A percentile compares a stretch with the other conserved stretches of the same genome.
phyloP scores from a whole-genome alignment of 2,888 invertebrate genomes.

The Acanthococcus lagerstroemiae region DNA sequence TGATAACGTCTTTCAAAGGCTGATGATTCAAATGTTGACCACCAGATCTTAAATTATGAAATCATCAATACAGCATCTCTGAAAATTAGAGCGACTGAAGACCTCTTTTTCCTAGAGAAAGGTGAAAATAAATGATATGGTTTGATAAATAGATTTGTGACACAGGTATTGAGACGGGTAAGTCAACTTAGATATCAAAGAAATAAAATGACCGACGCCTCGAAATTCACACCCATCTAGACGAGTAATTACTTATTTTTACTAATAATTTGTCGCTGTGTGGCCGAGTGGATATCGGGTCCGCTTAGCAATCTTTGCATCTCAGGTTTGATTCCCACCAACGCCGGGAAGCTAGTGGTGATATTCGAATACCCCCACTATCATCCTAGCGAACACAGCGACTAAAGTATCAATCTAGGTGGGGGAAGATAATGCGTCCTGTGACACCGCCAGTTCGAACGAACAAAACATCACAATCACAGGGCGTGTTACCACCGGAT shows the following conservation, averaged over 20 bases:
- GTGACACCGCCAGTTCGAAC: too few species aligned
- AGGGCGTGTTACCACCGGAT: too few species aligned
- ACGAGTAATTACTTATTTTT: not conserved
- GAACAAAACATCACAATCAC: too few species aligned
- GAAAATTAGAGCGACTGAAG: not conserved
- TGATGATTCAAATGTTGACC: not conserved
- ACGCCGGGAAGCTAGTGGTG: too few species aligned
- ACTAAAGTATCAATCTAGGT: too few species aligned
- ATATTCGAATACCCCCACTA: too few species aligned
- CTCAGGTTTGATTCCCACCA: too few species aligned
- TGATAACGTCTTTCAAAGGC: not conserved
- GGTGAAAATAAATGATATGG: not conserved
- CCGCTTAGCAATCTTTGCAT: too few species aligned
- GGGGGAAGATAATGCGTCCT: too few species aligned
- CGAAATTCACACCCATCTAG: not conserved
- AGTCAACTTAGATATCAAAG: not conserved
- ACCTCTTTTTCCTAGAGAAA: not conserved
- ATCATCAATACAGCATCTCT: not conserved
- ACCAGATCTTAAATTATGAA: not conserved
- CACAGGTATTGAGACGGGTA: not conserved
- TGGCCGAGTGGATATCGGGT: too few species aligned
- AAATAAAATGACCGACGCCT: not conserved
- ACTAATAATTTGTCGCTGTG: too few species aligned
- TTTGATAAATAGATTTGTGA: not conserved
- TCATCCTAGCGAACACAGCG: too few species aligned